These are phyloP conservation scores for Pontoporia blainvillei DNA, from an alignment of 2,113 vertebrate species.

Conservation along the genomic window DNA sequence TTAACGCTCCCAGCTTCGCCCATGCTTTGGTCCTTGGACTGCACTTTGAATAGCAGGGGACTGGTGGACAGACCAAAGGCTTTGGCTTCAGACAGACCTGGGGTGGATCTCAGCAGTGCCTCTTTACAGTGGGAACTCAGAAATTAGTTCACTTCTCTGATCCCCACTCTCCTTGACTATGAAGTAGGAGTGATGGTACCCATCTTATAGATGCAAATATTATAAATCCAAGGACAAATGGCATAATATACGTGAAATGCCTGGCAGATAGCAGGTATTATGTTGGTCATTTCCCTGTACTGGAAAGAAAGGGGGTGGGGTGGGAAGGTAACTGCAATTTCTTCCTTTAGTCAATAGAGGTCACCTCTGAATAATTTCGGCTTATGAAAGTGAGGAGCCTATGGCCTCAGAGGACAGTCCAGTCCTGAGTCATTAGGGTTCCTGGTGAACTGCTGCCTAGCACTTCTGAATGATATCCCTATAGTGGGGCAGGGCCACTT, in stretches of 20 bases:
- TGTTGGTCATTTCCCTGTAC: background rate
- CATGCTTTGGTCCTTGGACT: background rate
- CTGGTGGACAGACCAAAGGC: background rate
- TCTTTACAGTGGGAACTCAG: background rate
- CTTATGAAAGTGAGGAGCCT: rapidly evolving
- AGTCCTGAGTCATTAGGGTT: background rate
- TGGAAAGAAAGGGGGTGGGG: background rate
- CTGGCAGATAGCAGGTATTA: no score
- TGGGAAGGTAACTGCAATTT: background rate
- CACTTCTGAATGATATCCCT: background rate
- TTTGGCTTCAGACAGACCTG: background rate
- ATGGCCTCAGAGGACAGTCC: background rate
- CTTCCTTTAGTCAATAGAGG: conserved; percentile 1
- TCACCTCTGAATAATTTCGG: background rate
- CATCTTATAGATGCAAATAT: background rate
- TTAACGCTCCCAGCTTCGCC: background rate
- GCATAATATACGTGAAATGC: background rate
- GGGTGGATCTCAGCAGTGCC: background rate
- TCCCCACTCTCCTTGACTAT: background rate
- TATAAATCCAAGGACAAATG: background rate
- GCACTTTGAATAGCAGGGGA: background rate
- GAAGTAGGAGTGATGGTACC: no score
- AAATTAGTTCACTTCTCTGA: background rate
- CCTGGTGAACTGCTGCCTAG: background rate
- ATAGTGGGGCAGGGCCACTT: background rate